Conservation (phyloP, 2,888 invertebrate species). For the Metopia argyrocephala region DNA sequence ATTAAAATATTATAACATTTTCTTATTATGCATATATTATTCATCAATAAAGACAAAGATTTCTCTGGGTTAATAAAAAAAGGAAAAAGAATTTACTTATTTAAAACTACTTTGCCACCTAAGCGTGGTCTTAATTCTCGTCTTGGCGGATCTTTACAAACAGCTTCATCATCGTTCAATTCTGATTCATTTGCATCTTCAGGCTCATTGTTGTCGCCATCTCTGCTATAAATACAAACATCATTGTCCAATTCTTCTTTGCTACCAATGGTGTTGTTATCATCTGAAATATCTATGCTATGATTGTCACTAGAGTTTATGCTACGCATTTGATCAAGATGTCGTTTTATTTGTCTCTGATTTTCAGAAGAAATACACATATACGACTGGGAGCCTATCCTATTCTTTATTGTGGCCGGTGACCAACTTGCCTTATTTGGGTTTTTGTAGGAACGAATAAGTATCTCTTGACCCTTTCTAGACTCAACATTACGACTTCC, state of each 20-base stretch:
- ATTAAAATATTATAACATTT: not conserved
- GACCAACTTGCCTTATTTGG: not conserved
- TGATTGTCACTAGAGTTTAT: not conserved
- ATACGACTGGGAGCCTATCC: not conserved
- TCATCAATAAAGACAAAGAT: not conserved
- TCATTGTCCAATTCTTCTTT: not conserved
- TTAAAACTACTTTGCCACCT: not conserved
- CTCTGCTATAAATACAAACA: not conserved
- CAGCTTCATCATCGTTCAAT: not conserved
- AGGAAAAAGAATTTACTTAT: not conserved
- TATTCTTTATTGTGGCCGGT: not conserved
- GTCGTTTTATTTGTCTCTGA: slow-evolving; percentile 6
- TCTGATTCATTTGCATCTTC: not conserved
- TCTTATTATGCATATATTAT: not conserved
- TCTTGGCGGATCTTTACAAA: not conserved
- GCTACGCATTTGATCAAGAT: not conserved
- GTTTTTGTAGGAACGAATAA: slow-evolving; percentile 18
- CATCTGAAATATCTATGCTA: not conserved
- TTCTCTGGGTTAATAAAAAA: not conserved
- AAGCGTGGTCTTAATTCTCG: not conserved
- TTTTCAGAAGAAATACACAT: not conserved
- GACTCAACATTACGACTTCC: slow-evolving; percentile 5
- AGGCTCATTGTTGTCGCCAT: not conserved
- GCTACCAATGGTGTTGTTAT: not conserved
- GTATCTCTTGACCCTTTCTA: not conserved